These are phyloP conservation scores for Oikopleura albicans DNA, from an alignment of 23 tunicate species.

Conservation along the genomic window DNA sequence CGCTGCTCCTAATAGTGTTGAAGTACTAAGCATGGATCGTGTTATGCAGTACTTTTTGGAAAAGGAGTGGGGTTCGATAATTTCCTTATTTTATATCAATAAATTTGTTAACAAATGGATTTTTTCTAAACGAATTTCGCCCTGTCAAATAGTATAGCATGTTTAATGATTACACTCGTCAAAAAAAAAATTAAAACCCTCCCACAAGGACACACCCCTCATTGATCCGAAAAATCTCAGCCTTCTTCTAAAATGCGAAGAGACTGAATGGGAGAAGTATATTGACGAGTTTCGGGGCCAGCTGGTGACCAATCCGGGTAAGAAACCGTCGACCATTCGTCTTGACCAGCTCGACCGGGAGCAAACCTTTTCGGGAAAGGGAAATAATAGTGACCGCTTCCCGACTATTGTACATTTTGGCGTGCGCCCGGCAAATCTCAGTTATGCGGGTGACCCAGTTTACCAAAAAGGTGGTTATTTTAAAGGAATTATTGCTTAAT, in stretches of 20 bases:
- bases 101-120: too few relatives aligned
- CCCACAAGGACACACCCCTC: constrained; percentile 46
- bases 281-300: constrained; percentile 37
- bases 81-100: too few relatives aligned
- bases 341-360: constrained; percentile 32
- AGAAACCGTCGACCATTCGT: constrained; percentile 62
- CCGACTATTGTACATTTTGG: constrained; percentile 91
- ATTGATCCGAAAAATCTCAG: constrained; percentile 36
- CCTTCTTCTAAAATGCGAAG: constrained; percentile 32
- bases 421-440: constrained; percentile 71
- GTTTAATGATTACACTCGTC: too few relatives aligned
- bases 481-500: background rate
- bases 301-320: constrained; percentile 88
- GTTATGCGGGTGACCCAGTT: constrained; percentile 84
- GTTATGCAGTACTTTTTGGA: constrained; percentile 65
- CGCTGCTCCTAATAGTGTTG: constrained; percentile 23
- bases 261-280: constrained; percentile 38
- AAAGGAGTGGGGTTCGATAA: too few relatives aligned
- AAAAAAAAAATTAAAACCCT: too few relatives aligned
- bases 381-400: constrained; percentile 34
- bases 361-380: background rate
- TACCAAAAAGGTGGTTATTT: too few relatives aligned
- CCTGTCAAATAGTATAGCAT: too few relatives aligned
- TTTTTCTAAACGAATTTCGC: too few relatives aligned
- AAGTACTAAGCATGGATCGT: constrained; percentile 52